A percentile compares a stretch with the other conserved stretches of the same genome.
Evolutionary conservation across 2,113 vertebrate genomes (phyloP).

Genomic region (Grantiella picta): DNA sequence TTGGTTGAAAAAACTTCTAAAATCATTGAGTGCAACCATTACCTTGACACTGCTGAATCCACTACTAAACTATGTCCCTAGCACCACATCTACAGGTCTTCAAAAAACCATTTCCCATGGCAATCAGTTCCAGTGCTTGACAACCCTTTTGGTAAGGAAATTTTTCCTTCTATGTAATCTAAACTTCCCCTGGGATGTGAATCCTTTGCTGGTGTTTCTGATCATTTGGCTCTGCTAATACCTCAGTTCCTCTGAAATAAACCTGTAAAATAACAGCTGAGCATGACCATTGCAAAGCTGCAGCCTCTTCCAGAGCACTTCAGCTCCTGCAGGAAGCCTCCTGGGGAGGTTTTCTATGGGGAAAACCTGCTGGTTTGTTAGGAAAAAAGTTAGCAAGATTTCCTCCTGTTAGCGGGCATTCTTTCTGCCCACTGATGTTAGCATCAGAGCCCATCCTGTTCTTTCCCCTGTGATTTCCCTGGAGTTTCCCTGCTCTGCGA

Average conservation of each 20-base stretch:
- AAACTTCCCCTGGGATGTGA: neutral
- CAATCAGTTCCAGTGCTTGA: neutral
- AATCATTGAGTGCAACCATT: neutral
- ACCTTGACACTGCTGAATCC: neutral
- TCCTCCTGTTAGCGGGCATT: rapidly evolving
- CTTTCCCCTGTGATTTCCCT: neutral
- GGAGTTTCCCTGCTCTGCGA: neutral
- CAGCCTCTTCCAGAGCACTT: neutral
- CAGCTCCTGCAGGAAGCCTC: neutral
- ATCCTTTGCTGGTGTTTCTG: neutral
- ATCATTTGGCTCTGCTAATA: neutral
- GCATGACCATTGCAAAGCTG: neutral
- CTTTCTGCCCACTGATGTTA: neutral
- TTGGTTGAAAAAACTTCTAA: neutral
- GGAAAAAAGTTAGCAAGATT: neutral
- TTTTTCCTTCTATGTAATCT: neutral
- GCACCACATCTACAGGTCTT: neutral
- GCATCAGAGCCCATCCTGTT: neutral
- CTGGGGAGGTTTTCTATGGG: neutral
- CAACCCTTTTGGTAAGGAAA: neutral
- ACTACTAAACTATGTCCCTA: neutral
- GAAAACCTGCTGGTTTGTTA: neutral
- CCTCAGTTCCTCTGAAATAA: neutral
- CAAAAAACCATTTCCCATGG: neutral
- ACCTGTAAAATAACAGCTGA: neutral